These are phyloP conservation scores for Scelioninae gen. 1 DNA, from an alignment of 2,888 invertebrate species.

Conservation along the genomic window DNA sequence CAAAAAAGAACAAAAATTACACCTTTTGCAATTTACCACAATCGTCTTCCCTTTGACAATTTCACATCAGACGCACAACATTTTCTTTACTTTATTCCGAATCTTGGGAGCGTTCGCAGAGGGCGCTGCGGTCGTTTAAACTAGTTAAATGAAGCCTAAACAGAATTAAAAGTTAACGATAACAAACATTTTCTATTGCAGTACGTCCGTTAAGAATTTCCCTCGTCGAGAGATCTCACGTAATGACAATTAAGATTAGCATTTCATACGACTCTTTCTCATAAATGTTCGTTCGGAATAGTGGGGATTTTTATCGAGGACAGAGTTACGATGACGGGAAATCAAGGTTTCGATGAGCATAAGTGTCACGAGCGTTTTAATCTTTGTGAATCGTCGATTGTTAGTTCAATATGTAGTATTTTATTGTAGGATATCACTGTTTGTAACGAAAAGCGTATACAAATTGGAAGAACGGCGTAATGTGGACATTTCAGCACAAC, in stretches of 20 bases:
- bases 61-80: slow-evolving; percentile 29
- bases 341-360: slow-evolving; percentile 4
- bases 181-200: slow-evolving; percentile 70
- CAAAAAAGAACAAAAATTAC: background rate
- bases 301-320: background rate
- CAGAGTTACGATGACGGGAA: background rate
- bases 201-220: slow-evolving; percentile 71
- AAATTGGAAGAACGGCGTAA: slow-evolving; percentile 15
- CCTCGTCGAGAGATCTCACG: slow-evolving; percentile 66
- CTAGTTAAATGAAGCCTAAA: slow-evolving; percentile 70
- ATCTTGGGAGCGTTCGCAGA: slow-evolving; percentile 35
- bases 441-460: slow-evolving; percentile 19
- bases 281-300: slow-evolving; percentile 25
- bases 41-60: slow-evolving; percentile 43
- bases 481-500: no score
- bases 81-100: background rate
- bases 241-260: slow-evolving; percentile 68
- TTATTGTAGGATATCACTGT: slow-evolving; percentile 43
- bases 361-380: slow-evolving; percentile 46
- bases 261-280: slow-evolving; percentile 62
- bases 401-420: slow-evolving; percentile 67
- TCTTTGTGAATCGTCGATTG: slow-evolving; percentile 64
- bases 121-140: slow-evolving; percentile 25
- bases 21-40: no score
- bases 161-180: slow-evolving; percentile 50